Conservation (phyloP, 2,113 vertebrate species). For the Butorides virescens region DNA sequence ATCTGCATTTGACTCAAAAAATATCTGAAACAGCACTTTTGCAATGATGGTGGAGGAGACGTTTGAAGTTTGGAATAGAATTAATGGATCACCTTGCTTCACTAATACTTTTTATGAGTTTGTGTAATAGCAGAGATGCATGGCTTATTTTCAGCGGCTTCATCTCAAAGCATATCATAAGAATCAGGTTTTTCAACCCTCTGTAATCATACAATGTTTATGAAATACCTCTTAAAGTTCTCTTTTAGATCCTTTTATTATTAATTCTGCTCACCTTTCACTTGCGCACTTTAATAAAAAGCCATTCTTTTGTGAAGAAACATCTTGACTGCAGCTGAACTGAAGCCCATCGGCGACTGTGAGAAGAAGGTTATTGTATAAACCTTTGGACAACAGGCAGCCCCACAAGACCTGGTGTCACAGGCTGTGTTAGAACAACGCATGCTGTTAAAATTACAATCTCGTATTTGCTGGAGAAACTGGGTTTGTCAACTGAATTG, state of each 20-base stretch:
- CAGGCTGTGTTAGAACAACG: neutral
- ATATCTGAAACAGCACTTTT: neutral
- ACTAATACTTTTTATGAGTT: neutral
- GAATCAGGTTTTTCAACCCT: neutral
- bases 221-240: neutral
- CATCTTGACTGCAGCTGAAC: neutral
- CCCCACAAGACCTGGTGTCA: neutral
- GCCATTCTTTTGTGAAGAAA: neutral
- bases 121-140: neutral
- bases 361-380: neutral
- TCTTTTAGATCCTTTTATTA: neutral
- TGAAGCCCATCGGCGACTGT: neutral
- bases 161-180: neutral
- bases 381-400: neutral
- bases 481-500: slow-evolving; percentile 14
- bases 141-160: neutral
- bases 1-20: neutral
- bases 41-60: neutral
- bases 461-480: neutral
- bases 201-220: neutral
- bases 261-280: neutral
- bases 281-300: neutral
- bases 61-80: neutral
- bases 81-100: neutral
- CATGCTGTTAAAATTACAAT: neutral